A percentile compares a stretch with the other conserved stretches of the same genome.
phyloP scores from a whole-genome alignment of 1,140 invertebrate genomes.

The Apocrypta bakeri region DNA sequence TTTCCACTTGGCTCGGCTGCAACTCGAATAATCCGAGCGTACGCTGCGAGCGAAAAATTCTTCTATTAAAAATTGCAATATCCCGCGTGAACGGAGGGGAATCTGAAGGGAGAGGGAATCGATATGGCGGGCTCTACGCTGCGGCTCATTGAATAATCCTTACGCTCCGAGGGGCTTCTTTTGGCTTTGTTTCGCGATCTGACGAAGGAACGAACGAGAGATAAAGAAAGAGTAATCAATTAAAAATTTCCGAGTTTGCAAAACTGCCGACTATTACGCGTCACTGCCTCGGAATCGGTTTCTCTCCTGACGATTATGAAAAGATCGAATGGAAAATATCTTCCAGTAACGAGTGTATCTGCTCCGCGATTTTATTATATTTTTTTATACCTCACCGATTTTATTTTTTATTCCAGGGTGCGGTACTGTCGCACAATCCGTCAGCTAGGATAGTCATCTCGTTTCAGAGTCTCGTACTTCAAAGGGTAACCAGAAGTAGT shows the following conservation, averaged over 20 bases:
- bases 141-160: slow-evolving; percentile 11
- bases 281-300: not conserved
- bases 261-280: not conserved
- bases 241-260: slow-evolving; percentile 25
- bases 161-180: not conserved
- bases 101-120: not conserved
- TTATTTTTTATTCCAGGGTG: too few species aligned
- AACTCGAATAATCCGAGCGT: slow-evolving; percentile 27
- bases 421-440: slow-evolving; percentile 77
- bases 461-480: slow-evolving; percentile 80
- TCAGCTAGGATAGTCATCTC: slow-evolving; percentile 80
- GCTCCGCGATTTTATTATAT: too few species aligned
- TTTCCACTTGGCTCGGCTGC: slow-evolving; percentile 39
- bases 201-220: not conserved
- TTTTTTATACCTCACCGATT: too few species aligned
- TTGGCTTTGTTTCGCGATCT: slow-evolving; percentile 2
- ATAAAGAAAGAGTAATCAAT: not conserved
- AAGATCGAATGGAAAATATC: too few species aligned
- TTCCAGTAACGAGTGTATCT: too few species aligned
- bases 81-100: not conserved
- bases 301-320: not conserved
- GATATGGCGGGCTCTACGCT: not conserved
- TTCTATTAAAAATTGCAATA: slow-evolving; percentile 48
- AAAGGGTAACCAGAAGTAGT: slow-evolving; percentile 77
- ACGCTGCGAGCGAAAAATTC: slow-evolving; percentile 23